Evolutionary conservation across 2,113 vertebrate genomes (phyloP).

Genomic region (Platichthys stellatus): DNA sequence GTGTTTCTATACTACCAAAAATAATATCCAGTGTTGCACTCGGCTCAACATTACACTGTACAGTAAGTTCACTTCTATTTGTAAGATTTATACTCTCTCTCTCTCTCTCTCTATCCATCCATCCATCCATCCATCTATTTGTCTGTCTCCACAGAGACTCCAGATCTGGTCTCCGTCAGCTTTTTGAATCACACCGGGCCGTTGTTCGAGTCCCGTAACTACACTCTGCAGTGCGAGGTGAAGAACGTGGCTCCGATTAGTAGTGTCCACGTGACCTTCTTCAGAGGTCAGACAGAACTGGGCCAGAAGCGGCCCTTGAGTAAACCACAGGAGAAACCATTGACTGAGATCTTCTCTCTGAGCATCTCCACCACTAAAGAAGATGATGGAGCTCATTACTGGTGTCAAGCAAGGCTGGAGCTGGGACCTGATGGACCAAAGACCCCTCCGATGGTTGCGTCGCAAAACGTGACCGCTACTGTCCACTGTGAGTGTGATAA

Average conservation of each 20-base stretch:
- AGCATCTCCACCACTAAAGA: background rate
- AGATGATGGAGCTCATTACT: slow-evolving; percentile 39
- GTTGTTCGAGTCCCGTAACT: slow-evolving; percentile 6
- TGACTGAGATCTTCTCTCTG: background rate
- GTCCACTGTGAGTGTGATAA: slow-evolving; percentile 33
- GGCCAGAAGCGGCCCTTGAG: accelerated
- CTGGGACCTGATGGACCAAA: slow-evolving; percentile 45
- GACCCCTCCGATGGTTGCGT: background rate
- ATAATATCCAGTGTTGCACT: background rate
- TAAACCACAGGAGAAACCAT: accelerated
- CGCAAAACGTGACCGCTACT: background rate
- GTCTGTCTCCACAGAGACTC: slow-evolving; percentile 53
- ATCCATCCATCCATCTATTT: background rate
- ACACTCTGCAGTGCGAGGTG: slow-evolving; percentile 71
- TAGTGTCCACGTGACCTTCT: slow-evolving; percentile 53
- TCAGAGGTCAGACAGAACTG: slow-evolving; percentile 3
- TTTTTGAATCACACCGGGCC: slow-evolving; percentile 17
- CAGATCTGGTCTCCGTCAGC: slow-evolving; percentile 51
- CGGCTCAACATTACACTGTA: slow-evolving; percentile 3
- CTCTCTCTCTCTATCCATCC: too few relatives aligned
- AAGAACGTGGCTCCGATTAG: slow-evolving; percentile 18
- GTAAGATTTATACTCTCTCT: too few relatives aligned
- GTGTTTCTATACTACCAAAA: background rate
- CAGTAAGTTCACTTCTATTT: slow-evolving; percentile 39
- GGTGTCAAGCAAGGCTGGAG: slow-evolving; percentile 55